Percentiles rank a stretch among this genome's conserved stretches.
phyloP scores from a whole-genome alignment of 1,140 invertebrate species.

The Pseudomyrmex flavicornis region DNA sequence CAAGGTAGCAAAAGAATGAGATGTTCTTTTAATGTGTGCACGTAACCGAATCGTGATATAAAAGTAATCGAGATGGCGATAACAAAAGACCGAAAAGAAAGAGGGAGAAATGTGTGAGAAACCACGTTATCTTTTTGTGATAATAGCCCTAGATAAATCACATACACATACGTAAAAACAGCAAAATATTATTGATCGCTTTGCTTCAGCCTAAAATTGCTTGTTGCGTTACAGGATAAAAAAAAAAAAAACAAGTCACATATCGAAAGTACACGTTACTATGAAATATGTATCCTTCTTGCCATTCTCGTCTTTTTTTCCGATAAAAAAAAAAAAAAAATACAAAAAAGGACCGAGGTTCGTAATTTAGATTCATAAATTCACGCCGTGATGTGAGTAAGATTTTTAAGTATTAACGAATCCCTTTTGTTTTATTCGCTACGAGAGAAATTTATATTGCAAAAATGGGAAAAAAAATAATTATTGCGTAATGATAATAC shows the following conservation, averaged over 20 bases:
- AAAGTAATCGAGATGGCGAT: slow-evolving; percentile 53
- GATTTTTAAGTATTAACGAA: slow-evolving; percentile 64
- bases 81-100: neutral
- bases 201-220: slow-evolving; percentile 66
- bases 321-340: slow-evolving; percentile 14
- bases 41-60: slow-evolving; percentile 22
- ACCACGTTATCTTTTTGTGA: slow-evolving; percentile 52
- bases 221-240: slow-evolving; percentile 52
- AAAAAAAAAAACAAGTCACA: neutral
- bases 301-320: slow-evolving; percentile 22
- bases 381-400: slow-evolving; percentile 56
- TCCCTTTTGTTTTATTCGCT: slow-evolving; percentile 36
- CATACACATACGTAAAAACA: neutral
- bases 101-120: slow-evolving; percentile 50
- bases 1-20: neutral
- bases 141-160: slow-evolving; percentile 41
- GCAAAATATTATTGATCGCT: slow-evolving; percentile 28
- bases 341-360: slow-evolving; percentile 8
- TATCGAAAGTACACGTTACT: slow-evolving; percentile 1
- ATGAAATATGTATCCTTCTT: slow-evolving; percentile 28
- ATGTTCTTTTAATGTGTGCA: slow-evolving; percentile 41
- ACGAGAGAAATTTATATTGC: neutral
- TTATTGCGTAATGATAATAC: neutral
- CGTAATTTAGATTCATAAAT: slow-evolving; percentile 64
- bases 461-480: neutral